Conservation (phyloP, 2,888 invertebrate species). For the Coelinius sp. region DNA sequence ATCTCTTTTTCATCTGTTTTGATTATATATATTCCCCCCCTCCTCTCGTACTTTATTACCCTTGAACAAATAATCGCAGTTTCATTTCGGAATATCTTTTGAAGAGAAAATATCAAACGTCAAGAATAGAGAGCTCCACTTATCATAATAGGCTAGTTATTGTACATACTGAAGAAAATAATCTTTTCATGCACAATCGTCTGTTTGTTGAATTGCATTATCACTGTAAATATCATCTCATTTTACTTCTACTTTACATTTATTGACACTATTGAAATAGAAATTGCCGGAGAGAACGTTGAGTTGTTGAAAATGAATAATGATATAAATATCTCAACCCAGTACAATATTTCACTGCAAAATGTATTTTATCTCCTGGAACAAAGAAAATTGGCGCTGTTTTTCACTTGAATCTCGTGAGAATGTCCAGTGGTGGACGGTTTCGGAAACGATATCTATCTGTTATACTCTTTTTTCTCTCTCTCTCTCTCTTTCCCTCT, state of each 20-base stretch:
- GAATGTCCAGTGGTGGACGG: conserved; percentile 8
- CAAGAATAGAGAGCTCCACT: neutral
- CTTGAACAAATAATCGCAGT: conserved; percentile 42
- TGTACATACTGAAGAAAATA: neutral
- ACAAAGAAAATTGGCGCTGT: conserved; percentile 15
- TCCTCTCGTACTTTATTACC: conserved; percentile 33
- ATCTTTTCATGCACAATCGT: neutral
- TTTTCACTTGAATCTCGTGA: conserved; percentile 13
- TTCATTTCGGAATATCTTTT: conserved; percentile 37
- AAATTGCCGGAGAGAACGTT: neutral
- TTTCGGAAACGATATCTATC: conserved; percentile 17
- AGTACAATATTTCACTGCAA: neutral
- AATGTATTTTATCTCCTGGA: neutral
- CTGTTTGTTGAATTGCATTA: neutral
- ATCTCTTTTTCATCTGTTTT: conserved; percentile 5
- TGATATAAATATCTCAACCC: conserved; percentile 3
- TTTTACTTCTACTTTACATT: conserved; percentile 2
- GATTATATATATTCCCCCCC: conserved; percentile 27
- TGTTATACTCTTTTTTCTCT: conserved; percentile 4
- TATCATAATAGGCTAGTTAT: neutral
- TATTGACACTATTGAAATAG: neutral
- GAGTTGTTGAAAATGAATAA: neutral
- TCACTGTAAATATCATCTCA: neutral
- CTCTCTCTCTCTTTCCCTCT: neutral
- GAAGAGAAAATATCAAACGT: conserved; percentile 47